Evolutionary conservation across 2,797 vertebrate species (phyloP).

Genomic region (Gobio occitaniae): DNA sequence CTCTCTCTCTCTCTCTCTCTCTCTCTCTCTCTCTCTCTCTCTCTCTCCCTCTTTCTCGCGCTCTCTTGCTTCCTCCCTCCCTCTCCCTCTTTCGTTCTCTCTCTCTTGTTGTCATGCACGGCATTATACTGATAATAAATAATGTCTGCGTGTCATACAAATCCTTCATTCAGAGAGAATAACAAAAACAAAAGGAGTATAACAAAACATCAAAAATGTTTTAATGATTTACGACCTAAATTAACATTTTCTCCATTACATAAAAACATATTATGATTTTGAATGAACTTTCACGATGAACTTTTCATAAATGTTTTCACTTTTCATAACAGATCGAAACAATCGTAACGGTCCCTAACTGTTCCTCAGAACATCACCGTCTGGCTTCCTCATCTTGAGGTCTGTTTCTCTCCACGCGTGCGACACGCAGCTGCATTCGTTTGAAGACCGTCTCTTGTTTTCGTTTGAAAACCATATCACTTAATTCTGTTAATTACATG

Average conservation of each 20-base stretch:
- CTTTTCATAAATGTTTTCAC: background rate
- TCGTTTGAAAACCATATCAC: no score
- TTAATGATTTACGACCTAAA: background rate
- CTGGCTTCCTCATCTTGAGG: conserved; percentile 13
- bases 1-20: background rate
- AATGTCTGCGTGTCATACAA: background rate
- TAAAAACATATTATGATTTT: background rate
- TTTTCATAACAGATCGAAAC: conserved; percentile 6
- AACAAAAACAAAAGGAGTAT: no score
- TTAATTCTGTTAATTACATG: background rate
- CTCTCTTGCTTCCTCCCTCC: background rate
- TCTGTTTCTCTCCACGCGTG: background rate
- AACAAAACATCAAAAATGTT: background rate
- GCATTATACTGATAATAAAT: no score
- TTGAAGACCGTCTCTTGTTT: background rate
- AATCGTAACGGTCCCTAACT: conserved; percentile 39
- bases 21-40: background rate
- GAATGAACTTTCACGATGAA: background rate
- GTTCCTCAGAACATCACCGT: conserved; percentile 19
- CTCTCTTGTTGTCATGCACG: background rate
- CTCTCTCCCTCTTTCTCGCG: background rate
- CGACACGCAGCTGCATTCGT: background rate
- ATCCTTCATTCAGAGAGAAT: background rate
- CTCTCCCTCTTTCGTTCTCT: background rate
- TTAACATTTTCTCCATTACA: background rate